Percentiles rank a stretch among this genome's conserved stretches.
Evolutionary conservation across 1,140 invertebrate genomes (phyloP).

Genomic region (Ectropis grisescens): DNA sequence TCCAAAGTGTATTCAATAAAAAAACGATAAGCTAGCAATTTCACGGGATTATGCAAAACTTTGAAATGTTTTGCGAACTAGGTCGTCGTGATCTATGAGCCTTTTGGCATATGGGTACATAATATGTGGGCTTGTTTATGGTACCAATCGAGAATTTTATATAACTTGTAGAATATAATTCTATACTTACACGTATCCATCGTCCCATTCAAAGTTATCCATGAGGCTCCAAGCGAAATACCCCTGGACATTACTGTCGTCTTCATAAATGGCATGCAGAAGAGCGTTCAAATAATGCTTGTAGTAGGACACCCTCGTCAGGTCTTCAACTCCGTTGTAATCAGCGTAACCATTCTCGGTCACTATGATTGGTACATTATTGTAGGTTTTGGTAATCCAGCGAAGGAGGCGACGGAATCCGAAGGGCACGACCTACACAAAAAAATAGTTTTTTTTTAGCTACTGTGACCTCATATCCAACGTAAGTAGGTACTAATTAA

Average conservation of each 20-base stretch:
- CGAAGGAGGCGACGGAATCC: constrained; percentile 68
- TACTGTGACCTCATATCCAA: too few relatives aligned
- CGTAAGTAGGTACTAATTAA: too few relatives aligned
- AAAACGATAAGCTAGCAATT: too few relatives aligned
- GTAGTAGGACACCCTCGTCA: constrained; percentile 69
- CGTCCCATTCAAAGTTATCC: constrained; percentile 84
- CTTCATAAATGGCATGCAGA: constrained; percentile 64
- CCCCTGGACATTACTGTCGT: constrained; percentile 77
- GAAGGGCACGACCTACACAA: constrained; percentile 57
- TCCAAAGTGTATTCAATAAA: too few relatives aligned
- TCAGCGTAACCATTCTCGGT: constrained; percentile 80
- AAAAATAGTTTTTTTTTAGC: constrained; percentile 11
- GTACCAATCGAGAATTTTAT: too few relatives aligned
- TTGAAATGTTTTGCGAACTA: too few relatives aligned
- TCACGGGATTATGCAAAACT: too few relatives aligned
- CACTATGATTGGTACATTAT: constrained; percentile 77
- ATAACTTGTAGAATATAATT: too few relatives aligned
- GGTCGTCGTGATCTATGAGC: too few relatives aligned
- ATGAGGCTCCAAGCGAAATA: constrained; percentile 82
- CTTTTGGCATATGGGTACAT: too few relatives aligned
- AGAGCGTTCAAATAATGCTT: constrained; percentile 73
- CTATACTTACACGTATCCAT: constrained; percentile 70
- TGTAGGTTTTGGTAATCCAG: constrained; percentile 78
- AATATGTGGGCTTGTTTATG: too few relatives aligned
- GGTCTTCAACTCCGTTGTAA: constrained; percentile 60